Percentiles rank a stretch among this genome's conserved stretches.
phyloP scores from a whole-genome alignment of 2,113 vertebrate species.

The Marmota monax region DNA sequence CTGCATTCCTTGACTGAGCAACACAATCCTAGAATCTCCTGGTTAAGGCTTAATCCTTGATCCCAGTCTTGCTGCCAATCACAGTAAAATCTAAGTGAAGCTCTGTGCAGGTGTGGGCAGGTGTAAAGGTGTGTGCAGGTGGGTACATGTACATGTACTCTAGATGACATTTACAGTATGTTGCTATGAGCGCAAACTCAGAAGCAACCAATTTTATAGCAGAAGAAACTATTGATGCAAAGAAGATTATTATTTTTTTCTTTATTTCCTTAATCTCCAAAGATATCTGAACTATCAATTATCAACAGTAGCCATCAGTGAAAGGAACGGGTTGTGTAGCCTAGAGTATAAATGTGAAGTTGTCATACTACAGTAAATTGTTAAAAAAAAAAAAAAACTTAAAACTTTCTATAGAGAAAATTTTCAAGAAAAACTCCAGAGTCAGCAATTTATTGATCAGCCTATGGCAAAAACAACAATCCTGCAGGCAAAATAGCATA shows the following conservation, averaged over 20 bases:
- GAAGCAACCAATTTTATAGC: not conserved
- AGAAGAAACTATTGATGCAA: not conserved
- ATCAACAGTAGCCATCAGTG: not conserved
- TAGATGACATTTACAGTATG: not conserved
- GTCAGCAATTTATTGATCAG: constrained; percentile 12
- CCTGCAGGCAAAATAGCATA: not conserved
- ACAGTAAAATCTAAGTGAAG: not conserved
- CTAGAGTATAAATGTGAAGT: not conserved
- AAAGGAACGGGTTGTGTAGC: not conserved
- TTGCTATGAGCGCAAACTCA: not conserved
- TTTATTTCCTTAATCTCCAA: not conserved
- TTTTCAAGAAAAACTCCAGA: not conserved
- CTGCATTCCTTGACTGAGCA: not conserved
- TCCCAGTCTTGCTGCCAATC: not conserved
- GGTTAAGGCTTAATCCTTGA: not conserved
- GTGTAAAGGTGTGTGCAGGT: not conserved
- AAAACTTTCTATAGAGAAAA: not conserved
- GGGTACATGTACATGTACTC: too few species aligned
- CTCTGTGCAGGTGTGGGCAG: not conserved
- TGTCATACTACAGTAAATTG: not conserved
- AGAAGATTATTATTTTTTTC: not conserved
- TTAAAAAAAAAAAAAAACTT: not conserved
- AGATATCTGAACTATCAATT: not conserved
- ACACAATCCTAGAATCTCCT: not conserved
- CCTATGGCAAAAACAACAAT: not conserved